A percentile compares a stretch with the other conserved stretches of the same genome.
These are phyloP conservation scores for Seladonia tumulorum DNA, from an alignment of 2,888 invertebrate species.

Conservation along the genomic window DNA sequence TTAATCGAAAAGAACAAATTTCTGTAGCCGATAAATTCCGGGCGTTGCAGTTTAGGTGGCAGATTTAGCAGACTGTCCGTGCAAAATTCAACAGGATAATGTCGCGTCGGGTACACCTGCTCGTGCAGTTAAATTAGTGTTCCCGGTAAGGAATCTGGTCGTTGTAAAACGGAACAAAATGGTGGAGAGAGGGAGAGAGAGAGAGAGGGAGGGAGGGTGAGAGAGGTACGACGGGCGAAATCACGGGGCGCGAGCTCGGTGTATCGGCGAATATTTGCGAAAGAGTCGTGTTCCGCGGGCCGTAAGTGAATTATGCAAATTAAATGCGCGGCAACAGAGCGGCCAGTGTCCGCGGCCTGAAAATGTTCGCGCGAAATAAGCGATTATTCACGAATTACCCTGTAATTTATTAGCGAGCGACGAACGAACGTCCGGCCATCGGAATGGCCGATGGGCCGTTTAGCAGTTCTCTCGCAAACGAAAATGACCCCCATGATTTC, in stretches of 20 bases:
- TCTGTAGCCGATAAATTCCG: neutral
- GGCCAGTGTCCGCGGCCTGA: conserved; percentile 49
- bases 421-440: conserved; percentile 34
- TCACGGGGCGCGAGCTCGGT: conserved; percentile 8
- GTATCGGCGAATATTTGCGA: conserved; percentile 58
- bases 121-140: neutral
- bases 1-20: neutral
- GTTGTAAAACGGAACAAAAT: neutral
- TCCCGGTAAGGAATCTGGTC: neutral
- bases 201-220: neutral
- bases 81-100: neutral
- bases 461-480: conserved; percentile 23
- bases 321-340: conserved; percentile 54
- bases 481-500: neutral
- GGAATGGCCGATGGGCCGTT: conserved; percentile 51
- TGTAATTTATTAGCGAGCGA: conserved; percentile 63
- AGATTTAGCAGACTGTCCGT: neutral
- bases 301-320: conserved; percentile 72
- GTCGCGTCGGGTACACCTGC: neutral
- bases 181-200: neutral
- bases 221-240: conserved; percentile 23
- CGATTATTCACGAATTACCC: conserved; percentile 71
- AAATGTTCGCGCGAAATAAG: conserved; percentile 69
- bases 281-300: conserved; percentile 48
- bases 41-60: neutral